A percentile compares a stretch with the other conserved stretches of the same genome.
Evolutionary conservation across 2,888 invertebrate genomes (phyloP).

Genomic region (Hypolimnas misippus): DNA sequence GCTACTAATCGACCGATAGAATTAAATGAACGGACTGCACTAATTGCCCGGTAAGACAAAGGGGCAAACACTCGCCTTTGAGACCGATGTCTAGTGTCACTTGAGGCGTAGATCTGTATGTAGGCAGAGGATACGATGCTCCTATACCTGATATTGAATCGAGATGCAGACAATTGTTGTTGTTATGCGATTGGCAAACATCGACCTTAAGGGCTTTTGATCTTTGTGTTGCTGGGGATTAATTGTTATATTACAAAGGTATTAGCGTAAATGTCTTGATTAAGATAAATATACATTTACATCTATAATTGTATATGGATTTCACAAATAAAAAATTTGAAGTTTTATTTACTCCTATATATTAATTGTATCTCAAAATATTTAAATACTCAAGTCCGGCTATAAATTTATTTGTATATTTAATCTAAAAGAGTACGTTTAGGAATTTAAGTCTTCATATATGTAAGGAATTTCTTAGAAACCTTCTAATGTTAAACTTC

Average conservation of each 20-base stretch:
- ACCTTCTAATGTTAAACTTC: no score
- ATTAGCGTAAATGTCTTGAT: neutral
- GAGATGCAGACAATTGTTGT: constrained; percentile 41
- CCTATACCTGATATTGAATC: constrained; percentile 57
- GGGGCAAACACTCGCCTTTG: constrained; percentile 83
- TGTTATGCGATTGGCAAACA: constrained; percentile 40
- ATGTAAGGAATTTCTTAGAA: neutral
- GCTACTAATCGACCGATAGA: constrained; percentile 82
- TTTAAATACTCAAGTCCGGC: no score
- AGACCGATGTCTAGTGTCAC: constrained; percentile 77
- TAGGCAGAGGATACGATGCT: constrained; percentile 52
- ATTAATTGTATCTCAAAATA: no score
- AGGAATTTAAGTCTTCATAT: neutral
- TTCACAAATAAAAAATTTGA: neutral
- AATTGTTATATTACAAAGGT: constrained; percentile 11
- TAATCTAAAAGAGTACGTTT: neutral
- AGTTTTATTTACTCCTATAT: no score
- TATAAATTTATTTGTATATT: no score
- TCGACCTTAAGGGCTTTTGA: constrained; percentile 28
- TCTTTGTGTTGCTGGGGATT: constrained; percentile 22
- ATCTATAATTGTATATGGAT: neutral
- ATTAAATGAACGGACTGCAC: constrained; percentile 83
- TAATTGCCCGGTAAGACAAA: constrained; percentile 83
- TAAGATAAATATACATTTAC: neutral
- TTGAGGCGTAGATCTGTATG: constrained; percentile 70